A percentile compares a stretch with the other conserved stretches of the same genome.
Conservation (phyloP, 2,888 invertebrate genomes). For the Mythimna albipuncta region DNA sequence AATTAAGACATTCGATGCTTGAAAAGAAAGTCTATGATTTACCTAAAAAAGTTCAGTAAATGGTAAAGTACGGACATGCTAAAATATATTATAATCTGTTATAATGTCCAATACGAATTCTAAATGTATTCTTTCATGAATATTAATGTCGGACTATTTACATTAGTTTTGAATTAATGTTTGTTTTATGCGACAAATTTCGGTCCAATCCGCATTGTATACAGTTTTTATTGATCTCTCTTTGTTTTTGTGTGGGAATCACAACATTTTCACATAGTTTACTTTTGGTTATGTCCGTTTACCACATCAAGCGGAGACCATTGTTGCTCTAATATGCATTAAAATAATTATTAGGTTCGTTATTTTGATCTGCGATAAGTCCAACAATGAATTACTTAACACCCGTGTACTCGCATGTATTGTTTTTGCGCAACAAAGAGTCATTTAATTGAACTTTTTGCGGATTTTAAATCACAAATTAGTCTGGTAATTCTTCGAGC, state of each 20-base stretch:
- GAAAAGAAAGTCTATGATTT: not conserved
- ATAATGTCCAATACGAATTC: constrained; percentile 22
- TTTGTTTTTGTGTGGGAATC: constrained; percentile 41
- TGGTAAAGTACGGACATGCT: not conserved
- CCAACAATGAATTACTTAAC: constrained; percentile 71
- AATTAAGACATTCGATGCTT: not conserved
- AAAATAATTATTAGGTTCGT: constrained; percentile 75
- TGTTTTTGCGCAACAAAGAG: constrained; percentile 53
- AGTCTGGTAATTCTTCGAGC: constrained; percentile 15
- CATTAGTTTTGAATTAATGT: constrained; percentile 27
- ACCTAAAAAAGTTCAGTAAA: not conserved
- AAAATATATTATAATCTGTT: not conserved
- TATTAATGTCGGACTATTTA: constrained; percentile 45
- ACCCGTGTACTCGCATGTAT: constrained; percentile 61
- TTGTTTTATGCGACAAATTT: constrained; percentile 40
- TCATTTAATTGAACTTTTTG: constrained; percentile 34
- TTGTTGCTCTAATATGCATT: constrained; percentile 68
- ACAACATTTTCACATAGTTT: constrained; percentile 35
- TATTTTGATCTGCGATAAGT: constrained; percentile 69
- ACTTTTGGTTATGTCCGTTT: constrained; percentile 30
- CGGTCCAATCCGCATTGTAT: constrained; percentile 31
- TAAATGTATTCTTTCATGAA: constrained; percentile 42
- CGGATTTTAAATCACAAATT: constrained; percentile 32
- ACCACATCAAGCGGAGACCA: constrained; percentile 58
- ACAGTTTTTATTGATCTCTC: constrained; percentile 31